A percentile compares a stretch with the other conserved stretches of the same genome.
phyloP scores from a whole-genome alignment of 2,113 vertebrate species.

The Erythrocebus patas region DNA sequence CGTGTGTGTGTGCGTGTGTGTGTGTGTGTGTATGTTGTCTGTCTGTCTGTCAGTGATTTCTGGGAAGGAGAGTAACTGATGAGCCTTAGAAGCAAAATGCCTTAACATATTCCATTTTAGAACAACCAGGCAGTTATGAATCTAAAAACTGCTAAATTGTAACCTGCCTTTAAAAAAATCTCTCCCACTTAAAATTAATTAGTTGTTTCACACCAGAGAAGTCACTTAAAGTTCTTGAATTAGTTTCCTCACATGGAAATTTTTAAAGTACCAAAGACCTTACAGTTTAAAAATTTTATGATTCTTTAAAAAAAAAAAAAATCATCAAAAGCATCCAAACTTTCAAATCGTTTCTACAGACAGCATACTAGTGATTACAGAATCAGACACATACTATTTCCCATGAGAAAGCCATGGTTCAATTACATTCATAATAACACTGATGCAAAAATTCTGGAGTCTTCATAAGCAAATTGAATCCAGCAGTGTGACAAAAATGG shows the following conservation, averaged over 20 bases:
- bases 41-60: background rate
- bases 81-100: background rate
- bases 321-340: background rate
- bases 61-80: background rate
- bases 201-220: background rate
- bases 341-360: background rate
- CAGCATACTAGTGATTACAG: background rate
- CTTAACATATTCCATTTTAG: background rate
- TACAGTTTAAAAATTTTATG: background rate
- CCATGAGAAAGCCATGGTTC: background rate
- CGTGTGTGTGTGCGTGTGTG: too few species aligned
- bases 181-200: background rate
- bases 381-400: background rate
- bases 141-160: background rate
- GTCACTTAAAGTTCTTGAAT: background rate
- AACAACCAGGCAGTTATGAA: background rate
- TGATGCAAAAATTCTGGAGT: background rate
- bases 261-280: background rate
- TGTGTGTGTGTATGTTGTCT: background rate
- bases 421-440: background rate
- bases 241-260: background rate
- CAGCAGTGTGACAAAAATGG: background rate
- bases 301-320: background rate
- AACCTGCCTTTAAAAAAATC: background rate
- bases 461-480: background rate